Evolutionary conservation across 2,888 invertebrate species (phyloP).

Genomic region (Schizotus pectinicornis): DNA sequence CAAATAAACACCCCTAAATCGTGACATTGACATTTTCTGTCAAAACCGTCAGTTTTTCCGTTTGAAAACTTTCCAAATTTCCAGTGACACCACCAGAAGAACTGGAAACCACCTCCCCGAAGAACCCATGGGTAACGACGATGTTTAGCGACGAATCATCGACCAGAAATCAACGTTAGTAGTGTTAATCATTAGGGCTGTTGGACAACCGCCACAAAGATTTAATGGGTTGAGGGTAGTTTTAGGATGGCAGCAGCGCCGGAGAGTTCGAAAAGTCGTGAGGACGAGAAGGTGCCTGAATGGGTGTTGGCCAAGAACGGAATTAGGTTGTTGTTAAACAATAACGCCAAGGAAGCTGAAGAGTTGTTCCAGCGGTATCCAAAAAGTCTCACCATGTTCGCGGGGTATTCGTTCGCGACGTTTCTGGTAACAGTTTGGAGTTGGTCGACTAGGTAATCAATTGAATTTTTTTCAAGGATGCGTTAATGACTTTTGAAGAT

Average conservation of each 20-base stretch:
- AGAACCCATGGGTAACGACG: no score
- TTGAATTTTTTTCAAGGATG: slow-evolving; percentile 62
- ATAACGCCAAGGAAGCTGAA: slow-evolving; percentile 58
- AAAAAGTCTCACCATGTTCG: slow-evolving; percentile 59
- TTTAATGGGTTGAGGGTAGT: background rate
- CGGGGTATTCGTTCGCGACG: slow-evolving; percentile 60
- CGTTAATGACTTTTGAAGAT: slow-evolving; percentile 73
- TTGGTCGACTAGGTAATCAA: background rate
- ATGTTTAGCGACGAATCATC: no score
- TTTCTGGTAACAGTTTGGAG: slow-evolving; percentile 57
- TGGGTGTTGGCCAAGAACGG: slow-evolving; percentile 59
- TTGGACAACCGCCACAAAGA: no score
- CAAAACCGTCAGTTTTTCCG: no score
- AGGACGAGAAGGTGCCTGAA: slow-evolving; percentile 41
- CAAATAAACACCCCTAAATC: no score
- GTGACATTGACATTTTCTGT: no score
- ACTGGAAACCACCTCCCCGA: no score
- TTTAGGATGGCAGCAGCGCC: background rate
- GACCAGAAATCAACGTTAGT: no score
- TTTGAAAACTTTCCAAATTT: no score
- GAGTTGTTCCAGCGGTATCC: slow-evolving; percentile 56
- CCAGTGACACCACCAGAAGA: no score
- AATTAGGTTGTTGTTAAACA: slow-evolving; percentile 60
- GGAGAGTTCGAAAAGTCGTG: background rate
- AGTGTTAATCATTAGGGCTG: no score